Conservation (phyloP, 92 coral and sea anemone genomes). For the Epizoanthus scotinus region DNA sequence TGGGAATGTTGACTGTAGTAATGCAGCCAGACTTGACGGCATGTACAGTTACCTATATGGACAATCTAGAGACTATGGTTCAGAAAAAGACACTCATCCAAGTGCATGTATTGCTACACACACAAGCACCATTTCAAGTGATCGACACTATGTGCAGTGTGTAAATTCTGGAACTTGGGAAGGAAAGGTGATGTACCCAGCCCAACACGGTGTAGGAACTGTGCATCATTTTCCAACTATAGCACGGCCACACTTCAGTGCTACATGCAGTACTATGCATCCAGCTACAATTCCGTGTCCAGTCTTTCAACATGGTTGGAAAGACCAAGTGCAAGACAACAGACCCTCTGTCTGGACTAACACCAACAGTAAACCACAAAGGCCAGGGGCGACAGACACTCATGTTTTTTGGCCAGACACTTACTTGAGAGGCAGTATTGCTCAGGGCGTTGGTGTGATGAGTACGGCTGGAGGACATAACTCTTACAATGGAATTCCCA, state of each 20-base stretch:
- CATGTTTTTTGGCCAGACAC: conserved; percentile 9
- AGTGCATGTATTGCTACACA: neutral
- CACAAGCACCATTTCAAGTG: neutral
- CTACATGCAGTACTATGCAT: neutral
- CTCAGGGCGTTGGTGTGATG: neutral
- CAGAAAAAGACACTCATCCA: neutral
- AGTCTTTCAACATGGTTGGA: neutral
- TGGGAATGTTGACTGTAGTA: too few relatives aligned
- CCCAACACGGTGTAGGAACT: neutral
- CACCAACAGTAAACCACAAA: too few relatives aligned
- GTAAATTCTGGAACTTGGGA: neutral
- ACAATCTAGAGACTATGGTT: neutral
- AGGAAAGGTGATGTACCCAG: neutral
- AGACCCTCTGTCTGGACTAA: too few relatives aligned
- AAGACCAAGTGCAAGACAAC: neutral
- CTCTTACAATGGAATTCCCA: neutral
- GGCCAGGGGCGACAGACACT: too few relatives aligned
- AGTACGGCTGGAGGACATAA: neutral
- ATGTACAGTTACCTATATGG: neutral
- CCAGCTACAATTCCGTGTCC: neutral
- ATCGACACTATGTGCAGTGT: neutral
- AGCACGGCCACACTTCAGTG: neutral
- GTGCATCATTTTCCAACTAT: neutral
- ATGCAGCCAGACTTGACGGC: neutral
- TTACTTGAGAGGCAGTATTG: neutral